Conservation (phyloP, 2,113 vertebrate genomes). For the Mus pahari region DNA sequence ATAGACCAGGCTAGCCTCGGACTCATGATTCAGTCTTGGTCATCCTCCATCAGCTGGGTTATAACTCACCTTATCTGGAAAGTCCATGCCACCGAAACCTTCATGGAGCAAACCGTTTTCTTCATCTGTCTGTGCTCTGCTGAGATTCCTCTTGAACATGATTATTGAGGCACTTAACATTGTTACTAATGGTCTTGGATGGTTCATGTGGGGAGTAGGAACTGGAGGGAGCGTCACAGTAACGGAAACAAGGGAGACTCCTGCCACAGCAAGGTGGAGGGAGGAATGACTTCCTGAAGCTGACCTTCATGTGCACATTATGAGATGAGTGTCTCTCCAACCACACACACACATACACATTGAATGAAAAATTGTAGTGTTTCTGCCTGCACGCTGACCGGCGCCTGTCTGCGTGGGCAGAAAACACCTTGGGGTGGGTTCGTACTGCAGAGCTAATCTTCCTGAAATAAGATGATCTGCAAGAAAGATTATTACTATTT, state of each 20-base stretch:
- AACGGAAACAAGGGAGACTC: neutral
- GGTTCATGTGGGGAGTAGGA: neutral
- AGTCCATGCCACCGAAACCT: neutral
- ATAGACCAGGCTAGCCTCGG: neutral
- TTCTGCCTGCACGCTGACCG: too few species aligned
- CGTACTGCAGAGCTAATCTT: too few species aligned
- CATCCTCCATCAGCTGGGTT: neutral
- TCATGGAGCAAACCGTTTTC: neutral
- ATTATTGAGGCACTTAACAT: neutral
- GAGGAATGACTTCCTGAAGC: neutral
- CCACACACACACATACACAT: neutral
- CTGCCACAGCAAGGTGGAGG: neutral
- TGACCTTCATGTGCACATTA: neutral
- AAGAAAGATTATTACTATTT: too few species aligned
- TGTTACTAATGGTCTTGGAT: neutral
- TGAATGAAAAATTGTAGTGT: too few species aligned
- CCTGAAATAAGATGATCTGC: too few species aligned
- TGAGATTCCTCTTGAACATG: neutral
- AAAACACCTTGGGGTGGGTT: too few species aligned
- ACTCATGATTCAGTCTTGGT: neutral
- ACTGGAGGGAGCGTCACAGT: neutral
- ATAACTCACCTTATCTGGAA: neutral
- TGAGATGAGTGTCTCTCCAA: neutral
- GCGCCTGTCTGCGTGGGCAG: too few species aligned
- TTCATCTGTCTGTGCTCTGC: neutral